Evolutionary conservation across 2,888 invertebrate genomes (phyloP).

Genomic region (Periphyllus acericola): DNA sequence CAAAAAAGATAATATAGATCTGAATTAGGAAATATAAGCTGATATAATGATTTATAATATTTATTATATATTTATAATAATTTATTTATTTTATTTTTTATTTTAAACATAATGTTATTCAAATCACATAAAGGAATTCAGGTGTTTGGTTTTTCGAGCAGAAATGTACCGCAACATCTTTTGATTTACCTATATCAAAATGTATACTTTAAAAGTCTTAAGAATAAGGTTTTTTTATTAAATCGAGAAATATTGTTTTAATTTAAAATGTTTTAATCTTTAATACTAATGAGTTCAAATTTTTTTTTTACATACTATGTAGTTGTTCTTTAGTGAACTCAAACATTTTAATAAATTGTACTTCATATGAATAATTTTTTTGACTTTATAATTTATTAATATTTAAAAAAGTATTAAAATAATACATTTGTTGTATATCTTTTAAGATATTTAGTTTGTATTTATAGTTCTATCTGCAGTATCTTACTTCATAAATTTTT

Average conservation of each 20-base stretch:
- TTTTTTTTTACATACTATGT: background rate
- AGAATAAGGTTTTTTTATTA: slow-evolving; percentile 1
- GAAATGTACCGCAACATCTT: slow-evolving; percentile 15
- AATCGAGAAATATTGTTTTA: background rate
- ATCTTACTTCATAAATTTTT: too few relatives aligned
- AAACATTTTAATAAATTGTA: background rate
- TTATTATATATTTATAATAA: background rate
- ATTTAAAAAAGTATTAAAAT: too few relatives aligned
- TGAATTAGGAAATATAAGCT: slow-evolving; percentile 28
- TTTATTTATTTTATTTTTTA: too few relatives aligned
- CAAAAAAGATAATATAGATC: slow-evolving; percentile 1
- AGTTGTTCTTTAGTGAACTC: background rate
- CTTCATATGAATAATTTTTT: too few relatives aligned
- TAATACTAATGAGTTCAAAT: background rate
- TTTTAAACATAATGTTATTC: slow-evolving; percentile 10
- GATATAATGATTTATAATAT: slow-evolving; percentile 11
- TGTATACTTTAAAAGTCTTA: background rate
- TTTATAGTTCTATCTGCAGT: too few relatives aligned
- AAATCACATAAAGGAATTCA: slow-evolving; percentile 4
- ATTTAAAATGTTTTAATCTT: background rate
- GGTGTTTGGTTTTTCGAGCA: background rate
- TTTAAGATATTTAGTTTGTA: too few relatives aligned
- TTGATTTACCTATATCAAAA: background rate
- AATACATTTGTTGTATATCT: too few relatives aligned
- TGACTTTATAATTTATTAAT: too few relatives aligned